Evolutionary conservation across 1,140 invertebrate species (phyloP).

Genomic region (Odontomachus brunneus): DNA sequence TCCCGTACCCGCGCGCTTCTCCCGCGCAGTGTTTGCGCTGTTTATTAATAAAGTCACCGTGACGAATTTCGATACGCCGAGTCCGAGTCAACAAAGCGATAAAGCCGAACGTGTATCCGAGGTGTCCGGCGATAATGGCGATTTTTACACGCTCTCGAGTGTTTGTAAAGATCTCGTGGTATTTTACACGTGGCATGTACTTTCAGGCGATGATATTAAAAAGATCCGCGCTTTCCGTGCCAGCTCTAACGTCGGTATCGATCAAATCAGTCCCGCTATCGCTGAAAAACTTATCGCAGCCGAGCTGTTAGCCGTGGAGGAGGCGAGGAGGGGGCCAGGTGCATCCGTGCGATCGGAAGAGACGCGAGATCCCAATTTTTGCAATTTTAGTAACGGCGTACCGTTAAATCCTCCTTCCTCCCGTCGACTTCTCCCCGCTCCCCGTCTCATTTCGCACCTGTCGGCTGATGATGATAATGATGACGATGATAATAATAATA

Average conservation of each 20-base stretch:
- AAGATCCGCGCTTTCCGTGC: neutral
- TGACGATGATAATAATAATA: conserved; percentile 19
- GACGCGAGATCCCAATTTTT: neutral
- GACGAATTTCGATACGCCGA: neutral
- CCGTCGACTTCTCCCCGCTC: no score
- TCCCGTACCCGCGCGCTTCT: no score
- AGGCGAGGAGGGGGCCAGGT: neutral
- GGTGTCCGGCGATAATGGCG: neutral
- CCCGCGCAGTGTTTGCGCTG: neutral
- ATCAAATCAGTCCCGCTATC: neutral
- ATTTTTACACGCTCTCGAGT: neutral
- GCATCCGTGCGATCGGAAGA: neutral
- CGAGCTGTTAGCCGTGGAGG: no score
- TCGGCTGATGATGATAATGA: conserved; percentile 3
- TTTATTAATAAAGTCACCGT: neutral
- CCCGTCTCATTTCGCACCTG: conserved; percentile 43
- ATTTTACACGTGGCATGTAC: neutral
- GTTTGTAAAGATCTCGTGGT: neutral
- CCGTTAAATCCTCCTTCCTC: conserved; percentile 46
- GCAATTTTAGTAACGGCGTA: neutral
- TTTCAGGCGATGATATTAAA: neutral
- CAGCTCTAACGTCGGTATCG: neutral
- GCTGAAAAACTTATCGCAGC: neutral
- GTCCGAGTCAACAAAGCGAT: neutral
- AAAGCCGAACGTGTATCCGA: neutral